Conservation (phyloP, 2,113 vertebrate genomes). For the Isurus oxyrinchus region DNA sequence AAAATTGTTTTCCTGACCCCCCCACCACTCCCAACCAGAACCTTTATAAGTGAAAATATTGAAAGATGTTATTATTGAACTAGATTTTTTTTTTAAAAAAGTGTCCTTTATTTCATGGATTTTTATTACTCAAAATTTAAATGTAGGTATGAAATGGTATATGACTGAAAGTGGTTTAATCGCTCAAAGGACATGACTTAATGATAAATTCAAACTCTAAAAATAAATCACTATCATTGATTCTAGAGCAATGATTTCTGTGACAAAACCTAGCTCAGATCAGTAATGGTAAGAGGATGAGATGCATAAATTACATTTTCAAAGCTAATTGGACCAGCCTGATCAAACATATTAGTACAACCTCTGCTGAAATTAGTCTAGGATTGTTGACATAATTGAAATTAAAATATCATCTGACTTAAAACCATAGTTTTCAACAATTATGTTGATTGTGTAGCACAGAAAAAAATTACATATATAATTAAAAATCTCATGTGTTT, state of each 20-base stretch:
- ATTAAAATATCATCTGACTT: neutral
- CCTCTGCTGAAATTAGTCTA: neutral
- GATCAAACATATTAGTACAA: neutral
- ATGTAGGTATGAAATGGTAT: neutral
- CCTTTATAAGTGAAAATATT: neutral
- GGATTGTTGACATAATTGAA: neutral
- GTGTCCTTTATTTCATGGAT: neutral
- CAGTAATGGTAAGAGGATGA: neutral
- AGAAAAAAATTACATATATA: neutral
- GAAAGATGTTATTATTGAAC: neutral
- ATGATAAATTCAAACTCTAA: conserved; percentile 3
- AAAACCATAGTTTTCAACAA: neutral
- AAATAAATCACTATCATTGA: neutral
- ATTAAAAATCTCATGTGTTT: neutral
- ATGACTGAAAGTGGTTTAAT: neutral
- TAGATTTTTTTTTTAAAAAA: neutral
- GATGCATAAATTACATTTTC: neutral
- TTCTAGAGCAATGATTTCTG: neutral
- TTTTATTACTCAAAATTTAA: neutral
- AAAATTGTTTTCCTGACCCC: neutral
- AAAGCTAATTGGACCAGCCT: neutral
- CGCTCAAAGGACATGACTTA: neutral
- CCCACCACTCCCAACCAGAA: neutral
- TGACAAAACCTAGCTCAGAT: neutral
- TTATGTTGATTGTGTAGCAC: neutral